Base-by-base conservation (phyloP, 2,797 vertebrate species). In the Poeciliopsis paucimaculata region DNA sequence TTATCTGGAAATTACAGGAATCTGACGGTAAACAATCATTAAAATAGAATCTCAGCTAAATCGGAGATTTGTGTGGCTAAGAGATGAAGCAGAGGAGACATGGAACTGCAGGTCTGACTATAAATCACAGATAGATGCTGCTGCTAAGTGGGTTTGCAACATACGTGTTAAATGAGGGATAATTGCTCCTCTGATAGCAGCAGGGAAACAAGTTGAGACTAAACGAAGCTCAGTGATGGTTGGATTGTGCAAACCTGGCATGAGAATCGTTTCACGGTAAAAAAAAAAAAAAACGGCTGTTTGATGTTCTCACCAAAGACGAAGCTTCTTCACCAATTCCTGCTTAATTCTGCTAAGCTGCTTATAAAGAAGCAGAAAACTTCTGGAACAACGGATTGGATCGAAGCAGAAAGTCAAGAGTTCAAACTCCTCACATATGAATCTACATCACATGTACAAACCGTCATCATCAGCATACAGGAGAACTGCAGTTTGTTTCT, bases 1-100 rank as follows among this genome's bases (percentile, higher is more conserved):
- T 80, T 76, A 77, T 80, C 86, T 87, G 81, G 43, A 77, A 91
- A 87, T 73, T 73, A 79, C 79, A 78, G 70, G 70, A 74, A 75
- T 53, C 62, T 45, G 23, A 73, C 73, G 1, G 49, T 87, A 92
- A 90, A 92, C 90, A 87, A 75, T 55, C 77, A 92, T 90, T 88
- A 85, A 76, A 77, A 77, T 18, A 55, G 41, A 20, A 76, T 82
- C 66, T 41, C 45, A 34, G 78, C 60, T 53, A 49, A 82, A 74
- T 80, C 75, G 71, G 75, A 89, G 82, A 87, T 86, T 78, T 88
- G 57, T 60, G 82, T 72, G 47, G 26, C 71, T 82, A 77, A 79
- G 36, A 31, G 60, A 53, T 77, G 31, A 82, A 87, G 84, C 77
- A 78, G 77, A 41, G 70, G 53, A 73, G 83, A 28, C 76, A 18